phyloP scores from a whole-genome alignment of 2,888 invertebrate species.

The Aricia artaxerxes region DNA sequence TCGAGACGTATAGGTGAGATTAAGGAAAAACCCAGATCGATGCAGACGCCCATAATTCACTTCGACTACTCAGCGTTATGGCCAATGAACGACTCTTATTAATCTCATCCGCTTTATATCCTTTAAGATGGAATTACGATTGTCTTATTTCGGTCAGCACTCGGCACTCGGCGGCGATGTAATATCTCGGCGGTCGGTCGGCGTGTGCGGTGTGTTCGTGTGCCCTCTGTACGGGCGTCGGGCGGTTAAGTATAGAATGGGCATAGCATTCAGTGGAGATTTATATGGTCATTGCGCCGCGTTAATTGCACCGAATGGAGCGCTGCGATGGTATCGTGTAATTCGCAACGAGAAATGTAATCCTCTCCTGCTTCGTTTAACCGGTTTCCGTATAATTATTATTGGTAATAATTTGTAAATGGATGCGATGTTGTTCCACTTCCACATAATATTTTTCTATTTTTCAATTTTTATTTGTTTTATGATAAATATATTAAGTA shows the following conservation, averaged over 20 bases:
- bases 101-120: constrained; percentile 54
- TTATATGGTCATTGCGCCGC: constrained; percentile 76
- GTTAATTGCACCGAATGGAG: constrained; percentile 76
- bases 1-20: constrained; percentile 76
- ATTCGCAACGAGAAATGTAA: constrained; percentile 66
- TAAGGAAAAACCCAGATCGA: constrained; percentile 62
- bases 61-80: constrained; percentile 52
- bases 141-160: constrained; percentile 24
- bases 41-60: constrained; percentile 51
- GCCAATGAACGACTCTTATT: constrained; percentile 53
- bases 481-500: too few species aligned
- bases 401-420: background rate
- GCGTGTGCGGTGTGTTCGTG: constrained; percentile 16
- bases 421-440: background rate
- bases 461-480: background rate
- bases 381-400: background rate
- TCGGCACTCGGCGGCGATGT: background rate
- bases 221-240: constrained; percentile 46
- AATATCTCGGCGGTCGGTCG: background rate
- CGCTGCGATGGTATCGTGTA: constrained; percentile 70
- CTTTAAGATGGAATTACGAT: constrained; percentile 19
- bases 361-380: constrained; percentile 49
- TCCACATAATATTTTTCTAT: background rate
- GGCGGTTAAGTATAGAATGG: constrained; percentile 60
- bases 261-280: constrained; percentile 69